A percentile compares a stretch with the other conserved stretches of the same genome.
These are phyloP conservation scores for Diaphora mendica DNA, from an alignment of 2,888 invertebrate species.

Conservation along the genomic window DNA sequence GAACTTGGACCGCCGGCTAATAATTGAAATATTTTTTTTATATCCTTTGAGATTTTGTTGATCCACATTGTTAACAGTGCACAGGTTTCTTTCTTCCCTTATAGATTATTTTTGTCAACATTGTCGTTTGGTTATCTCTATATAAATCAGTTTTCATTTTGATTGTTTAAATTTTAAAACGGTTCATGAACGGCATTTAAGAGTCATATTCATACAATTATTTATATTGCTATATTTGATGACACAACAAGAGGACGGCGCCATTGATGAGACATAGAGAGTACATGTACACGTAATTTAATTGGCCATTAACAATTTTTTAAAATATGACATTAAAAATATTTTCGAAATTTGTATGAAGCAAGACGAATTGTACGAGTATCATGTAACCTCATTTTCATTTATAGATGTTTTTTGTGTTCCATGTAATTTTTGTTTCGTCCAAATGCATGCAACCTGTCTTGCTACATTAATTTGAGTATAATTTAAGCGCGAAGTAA, in stretches of 20 bases:
- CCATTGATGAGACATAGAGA: constrained; percentile 2
- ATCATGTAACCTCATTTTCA: background rate
- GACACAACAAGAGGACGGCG: background rate
- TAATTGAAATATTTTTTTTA: constrained; percentile 31
- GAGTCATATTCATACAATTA: background rate
- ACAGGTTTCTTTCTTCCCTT: background rate
- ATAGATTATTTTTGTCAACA: background rate
- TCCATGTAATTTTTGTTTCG: constrained; percentile 1
- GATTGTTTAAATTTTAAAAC: background rate
- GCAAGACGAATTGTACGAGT: background rate
- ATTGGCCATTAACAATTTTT: background rate
- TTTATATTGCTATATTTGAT: background rate
- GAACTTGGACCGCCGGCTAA: constrained; percentile 35
- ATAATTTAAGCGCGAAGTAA: background rate
- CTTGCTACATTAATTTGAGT: constrained; percentile 11
- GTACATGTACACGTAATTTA: constrained; percentile 4
- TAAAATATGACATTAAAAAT: background rate
- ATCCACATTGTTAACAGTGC: background rate
- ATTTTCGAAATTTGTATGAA: background rate
- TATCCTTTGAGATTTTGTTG: background rate
- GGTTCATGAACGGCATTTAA: background rate
- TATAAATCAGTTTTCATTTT: background rate
- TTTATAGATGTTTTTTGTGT: background rate
- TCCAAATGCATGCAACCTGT: constrained; percentile 8
- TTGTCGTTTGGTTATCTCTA: background rate